Evolutionary conservation across 2,888 invertebrate species (phyloP).

Genomic region (Osedax fenrisi): DNA sequence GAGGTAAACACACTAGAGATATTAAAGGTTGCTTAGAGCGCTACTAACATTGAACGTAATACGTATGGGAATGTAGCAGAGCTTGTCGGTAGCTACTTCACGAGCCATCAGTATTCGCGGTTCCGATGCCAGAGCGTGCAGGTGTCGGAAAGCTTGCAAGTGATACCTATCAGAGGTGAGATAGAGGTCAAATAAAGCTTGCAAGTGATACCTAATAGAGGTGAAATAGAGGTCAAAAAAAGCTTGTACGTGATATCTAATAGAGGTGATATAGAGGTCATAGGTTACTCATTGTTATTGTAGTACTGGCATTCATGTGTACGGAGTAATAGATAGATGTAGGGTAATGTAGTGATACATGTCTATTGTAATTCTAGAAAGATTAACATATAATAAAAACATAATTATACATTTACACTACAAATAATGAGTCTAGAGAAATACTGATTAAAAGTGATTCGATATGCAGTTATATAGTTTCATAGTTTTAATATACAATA

Average conservation of each 20-base stretch:
- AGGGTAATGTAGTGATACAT: too few relatives aligned
- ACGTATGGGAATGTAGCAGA: conserved; percentile 70
- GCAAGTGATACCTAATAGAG: conserved; percentile 72
- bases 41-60: conserved; percentile 51
- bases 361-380: too few relatives aligned
- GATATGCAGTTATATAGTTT: too few relatives aligned
- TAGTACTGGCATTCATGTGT: too few relatives aligned
- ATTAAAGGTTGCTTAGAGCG: background rate
- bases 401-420: too few relatives aligned
- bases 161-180: conserved; percentile 70
- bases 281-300: conserved; percentile 90
- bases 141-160: conserved; percentile 85
- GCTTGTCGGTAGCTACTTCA: conserved; percentile 67
- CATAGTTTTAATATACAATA: too few relatives aligned
- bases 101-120: conserved; percentile 74
- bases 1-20: background rate
- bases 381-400: too few relatives aligned
- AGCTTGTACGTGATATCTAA: conserved; percentile 87
- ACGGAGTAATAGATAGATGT: too few relatives aligned
- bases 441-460: too few relatives aligned
- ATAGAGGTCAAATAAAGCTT: conserved; percentile 90
- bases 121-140: conserved; percentile 86
- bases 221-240: conserved; percentile 88
- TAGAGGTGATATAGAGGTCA: conserved; percentile 66
- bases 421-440: too few relatives aligned